phyloP scores from a whole-genome alignment of 2,113 vertebrate genomes.

The Thinocorus orbignyianus region DNA sequence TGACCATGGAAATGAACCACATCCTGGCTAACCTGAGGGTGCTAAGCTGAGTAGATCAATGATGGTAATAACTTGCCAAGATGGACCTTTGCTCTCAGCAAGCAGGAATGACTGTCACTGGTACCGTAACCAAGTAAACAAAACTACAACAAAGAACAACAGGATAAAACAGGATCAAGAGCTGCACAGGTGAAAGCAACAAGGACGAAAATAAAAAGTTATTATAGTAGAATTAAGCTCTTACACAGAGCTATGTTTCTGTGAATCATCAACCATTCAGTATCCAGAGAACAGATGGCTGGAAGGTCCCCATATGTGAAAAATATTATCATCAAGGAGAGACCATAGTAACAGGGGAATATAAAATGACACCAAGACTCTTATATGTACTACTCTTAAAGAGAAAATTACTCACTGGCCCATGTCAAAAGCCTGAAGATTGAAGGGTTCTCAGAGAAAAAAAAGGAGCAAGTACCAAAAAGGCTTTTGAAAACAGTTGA shows the following conservation, averaged over 20 bases:
- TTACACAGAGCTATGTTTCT: background rate
- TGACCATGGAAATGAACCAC: background rate
- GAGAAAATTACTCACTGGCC: background rate
- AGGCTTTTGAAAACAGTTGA: background rate
- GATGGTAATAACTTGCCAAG: background rate
- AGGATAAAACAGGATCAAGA: slow-evolving; percentile 53
- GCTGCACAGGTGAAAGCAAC: slow-evolving; percentile 58
- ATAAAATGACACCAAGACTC: background rate
- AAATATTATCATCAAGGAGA: background rate
- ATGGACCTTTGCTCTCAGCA: slow-evolving; percentile 39
- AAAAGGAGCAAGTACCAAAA: background rate
- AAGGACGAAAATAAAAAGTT: slow-evolving; percentile 37
- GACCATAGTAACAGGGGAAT: slow-evolving; percentile 17
- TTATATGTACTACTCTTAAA: background rate
- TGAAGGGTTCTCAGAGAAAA: background rate
- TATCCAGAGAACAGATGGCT: slow-evolving; percentile 44
- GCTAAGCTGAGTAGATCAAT: background rate
- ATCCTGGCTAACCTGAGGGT: background rate
- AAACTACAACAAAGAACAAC: slow-evolving; percentile 57
- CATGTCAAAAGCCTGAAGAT: background rate
- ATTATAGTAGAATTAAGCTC: background rate
- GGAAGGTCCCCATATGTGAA: slow-evolving; percentile 26
- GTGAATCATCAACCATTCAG: slow-evolving; percentile 57
- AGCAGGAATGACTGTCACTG: slow-evolving; percentile 10
- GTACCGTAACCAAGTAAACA: slow-evolving; percentile 64